Conservation (phyloP, 1,140 invertebrate genomes). For the Hestina assimilis region DNA sequence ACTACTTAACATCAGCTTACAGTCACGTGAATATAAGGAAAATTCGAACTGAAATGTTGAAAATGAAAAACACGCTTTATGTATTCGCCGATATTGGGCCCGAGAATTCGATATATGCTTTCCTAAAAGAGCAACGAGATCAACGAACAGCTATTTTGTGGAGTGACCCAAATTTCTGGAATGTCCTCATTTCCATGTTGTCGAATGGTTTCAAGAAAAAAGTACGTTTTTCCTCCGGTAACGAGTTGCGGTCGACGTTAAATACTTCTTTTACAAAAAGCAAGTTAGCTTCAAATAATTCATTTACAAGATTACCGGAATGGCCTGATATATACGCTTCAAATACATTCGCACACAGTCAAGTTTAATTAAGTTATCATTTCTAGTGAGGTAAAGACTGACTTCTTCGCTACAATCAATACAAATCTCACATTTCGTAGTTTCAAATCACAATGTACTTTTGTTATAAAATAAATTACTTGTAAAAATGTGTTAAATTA, state of each 20-base stretch:
- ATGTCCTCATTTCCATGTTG: constrained; percentile 37
- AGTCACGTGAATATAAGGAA: constrained; percentile 67
- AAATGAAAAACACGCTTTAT: constrained; percentile 59
- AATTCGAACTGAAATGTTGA: constrained; percentile 66
- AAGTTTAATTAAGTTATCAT: constrained; percentile 57
- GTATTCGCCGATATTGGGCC: constrained; percentile 62
- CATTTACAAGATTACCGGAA: constrained; percentile 44
- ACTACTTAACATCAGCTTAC: constrained; percentile 61
- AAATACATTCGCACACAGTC: constrained; percentile 52
- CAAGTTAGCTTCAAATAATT: constrained; percentile 20
- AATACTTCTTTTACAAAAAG: constrained; percentile 7
- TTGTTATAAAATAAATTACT: constrained; percentile 30
- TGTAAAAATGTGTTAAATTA: constrained; percentile 28
- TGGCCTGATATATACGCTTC: constrained; percentile 45
- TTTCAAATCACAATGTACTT: constrained; percentile 40
- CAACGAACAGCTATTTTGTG: constrained; percentile 47
- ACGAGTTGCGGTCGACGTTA: constrained; percentile 1
- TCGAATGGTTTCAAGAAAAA: constrained; percentile 18
- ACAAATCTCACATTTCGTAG: constrained; percentile 41
- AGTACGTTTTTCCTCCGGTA: constrained; percentile 13
- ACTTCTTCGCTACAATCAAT: constrained; percentile 53
- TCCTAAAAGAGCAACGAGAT: constrained; percentile 63
- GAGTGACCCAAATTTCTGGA: constrained; percentile 61
- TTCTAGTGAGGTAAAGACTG: constrained; percentile 76
- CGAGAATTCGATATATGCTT: constrained; percentile 67